A percentile compares a stretch with the other conserved stretches of the same genome.
Conservation (phyloP, 2,888 invertebrate genomes). For the Thymelicus lineola region DNA sequence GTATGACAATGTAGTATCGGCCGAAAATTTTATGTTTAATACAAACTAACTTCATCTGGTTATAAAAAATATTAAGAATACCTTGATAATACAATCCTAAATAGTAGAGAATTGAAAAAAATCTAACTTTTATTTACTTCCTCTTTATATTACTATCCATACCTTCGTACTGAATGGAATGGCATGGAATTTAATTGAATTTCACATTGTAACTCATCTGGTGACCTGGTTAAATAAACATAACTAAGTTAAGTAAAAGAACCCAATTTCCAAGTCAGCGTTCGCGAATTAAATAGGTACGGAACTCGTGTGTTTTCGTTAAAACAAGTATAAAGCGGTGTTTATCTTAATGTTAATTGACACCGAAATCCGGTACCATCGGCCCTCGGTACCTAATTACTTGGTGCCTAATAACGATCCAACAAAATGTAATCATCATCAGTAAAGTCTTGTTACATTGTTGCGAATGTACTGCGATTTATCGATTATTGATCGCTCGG, state of each 20-base stretch:
- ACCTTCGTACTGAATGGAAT: too few species aligned
- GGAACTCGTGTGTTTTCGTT: slow-evolving; percentile 33
- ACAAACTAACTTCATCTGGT: too few species aligned
- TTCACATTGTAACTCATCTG: too few species aligned
- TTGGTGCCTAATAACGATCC: slow-evolving; percentile 31
- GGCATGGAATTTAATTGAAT: too few species aligned
- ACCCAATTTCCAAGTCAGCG: slow-evolving; percentile 20
- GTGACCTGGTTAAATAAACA: background rate
- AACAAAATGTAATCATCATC: slow-evolving; percentile 19
- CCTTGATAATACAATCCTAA: too few species aligned
- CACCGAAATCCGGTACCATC: slow-evolving; percentile 53
- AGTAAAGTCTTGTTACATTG: slow-evolving; percentile 7
- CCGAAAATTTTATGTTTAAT: too few species aligned
- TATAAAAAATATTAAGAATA: too few species aligned
- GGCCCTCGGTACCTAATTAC: slow-evolving; percentile 47
- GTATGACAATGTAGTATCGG: too few species aligned
- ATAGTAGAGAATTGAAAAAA: too few species aligned
- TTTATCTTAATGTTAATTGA: slow-evolving; percentile 58
- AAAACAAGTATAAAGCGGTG: slow-evolving; percentile 46
- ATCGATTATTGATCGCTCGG: background rate
- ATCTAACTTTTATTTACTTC: too few species aligned
- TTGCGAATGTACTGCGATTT: slow-evolving; percentile 7
- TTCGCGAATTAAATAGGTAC: slow-evolving; percentile 28
- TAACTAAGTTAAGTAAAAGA: slow-evolving; percentile 8
- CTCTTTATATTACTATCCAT: too few species aligned